phyloP scores from a whole-genome alignment of 2,797 vertebrate species.

The Mastacembelus armatus region DNA sequence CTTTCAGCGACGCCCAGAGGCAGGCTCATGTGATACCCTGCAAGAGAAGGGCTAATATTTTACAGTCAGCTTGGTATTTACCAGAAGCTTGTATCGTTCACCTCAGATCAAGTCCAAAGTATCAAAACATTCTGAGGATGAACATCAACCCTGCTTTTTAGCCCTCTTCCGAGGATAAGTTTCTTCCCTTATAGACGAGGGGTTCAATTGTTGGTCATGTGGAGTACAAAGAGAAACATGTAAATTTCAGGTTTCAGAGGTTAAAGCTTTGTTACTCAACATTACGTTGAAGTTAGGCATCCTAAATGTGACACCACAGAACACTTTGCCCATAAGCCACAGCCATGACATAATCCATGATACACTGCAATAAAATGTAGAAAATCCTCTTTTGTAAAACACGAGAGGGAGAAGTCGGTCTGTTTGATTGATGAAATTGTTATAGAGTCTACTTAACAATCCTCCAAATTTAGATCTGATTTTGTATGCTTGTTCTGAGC shows the following conservation, averaged over 20 bases:
- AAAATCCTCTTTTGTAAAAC: constrained; percentile 71
- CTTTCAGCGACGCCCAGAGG: constrained; percentile 69
- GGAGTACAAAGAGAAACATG: constrained; percentile 10
- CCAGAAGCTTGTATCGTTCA: constrained; percentile 69
- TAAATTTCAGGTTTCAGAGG: neutral
- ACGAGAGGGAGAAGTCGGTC: constrained; percentile 63
- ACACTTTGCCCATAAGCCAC: constrained; percentile 25
- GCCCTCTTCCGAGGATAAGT: constrained; percentile 49
- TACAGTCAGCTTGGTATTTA: constrained; percentile 75
- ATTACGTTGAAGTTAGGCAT: constrained; percentile 44
- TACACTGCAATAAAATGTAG: constrained; percentile 61
- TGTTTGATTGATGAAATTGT: constrained; percentile 80
- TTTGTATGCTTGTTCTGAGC: constrained; percentile 70
- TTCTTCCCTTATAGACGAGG: constrained; percentile 13
- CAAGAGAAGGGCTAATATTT: constrained; percentile 70
- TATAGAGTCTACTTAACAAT: constrained; percentile 79
- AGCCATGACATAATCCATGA: constrained; percentile 67
- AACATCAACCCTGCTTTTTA: constrained; percentile 51
- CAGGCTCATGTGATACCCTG: constrained; percentile 69
- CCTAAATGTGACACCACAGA: constrained; percentile 50
- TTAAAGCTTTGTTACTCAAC: constrained; percentile 11
- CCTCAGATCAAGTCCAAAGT: constrained; percentile 71
- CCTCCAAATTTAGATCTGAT: constrained; percentile 83
- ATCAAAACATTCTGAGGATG: constrained; percentile 73
- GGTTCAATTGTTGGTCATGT: constrained; percentile 56